Base-by-base conservation (phyloP, 2,113 vertebrate species). In the Ploceus nigricollis region DNA sequence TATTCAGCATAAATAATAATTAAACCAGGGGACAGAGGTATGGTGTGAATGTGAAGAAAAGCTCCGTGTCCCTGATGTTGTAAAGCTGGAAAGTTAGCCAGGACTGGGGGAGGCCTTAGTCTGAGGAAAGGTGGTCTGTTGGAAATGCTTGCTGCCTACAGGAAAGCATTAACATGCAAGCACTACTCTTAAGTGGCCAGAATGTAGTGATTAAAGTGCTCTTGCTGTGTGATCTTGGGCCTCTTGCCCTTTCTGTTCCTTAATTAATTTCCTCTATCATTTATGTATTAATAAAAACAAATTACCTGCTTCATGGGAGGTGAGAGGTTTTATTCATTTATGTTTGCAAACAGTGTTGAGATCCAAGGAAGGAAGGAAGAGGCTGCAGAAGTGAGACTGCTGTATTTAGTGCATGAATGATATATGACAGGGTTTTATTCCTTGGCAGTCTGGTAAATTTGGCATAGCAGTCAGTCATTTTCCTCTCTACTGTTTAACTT, bases 211-310 rank as follows among this genome's bases (percentile, higher is more conserved):
- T 94, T 95, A 92, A 92, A 96, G 90, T 91, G 85, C 68, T 90
- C 92, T 90, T 51, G 64, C 92, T 96, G 93, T 78, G 92, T 70
- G 88, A 95, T 90, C 92, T 93, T 94, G 87, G 64, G 82, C 95
- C 82, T 96, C 85, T 93, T 95, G 86, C 71, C 84, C 94, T 96
- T 91, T 87, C 56, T 96, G 18, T 88, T 95, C 93, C 79, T 94
- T 96, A 95, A 97, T 97, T 97, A 95, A 95, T 97, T 95, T 96
- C 82, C 79, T 90, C 92, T 92, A 91, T 94, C 82, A 92, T 93
- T 86, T 97, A 70, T 80, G 63, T 91, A 88, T 94, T 96, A 95
- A 96, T 96, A 96, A 95, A 96, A 97, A 96, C 88, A 95, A 94
- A 95, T 96, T 94, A 96, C 94, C 85, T 92, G 71, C 96, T 97